phyloP scores from a whole-genome alignment of 2,797 vertebrate genomes.

The Chaunax sp. region DNA sequence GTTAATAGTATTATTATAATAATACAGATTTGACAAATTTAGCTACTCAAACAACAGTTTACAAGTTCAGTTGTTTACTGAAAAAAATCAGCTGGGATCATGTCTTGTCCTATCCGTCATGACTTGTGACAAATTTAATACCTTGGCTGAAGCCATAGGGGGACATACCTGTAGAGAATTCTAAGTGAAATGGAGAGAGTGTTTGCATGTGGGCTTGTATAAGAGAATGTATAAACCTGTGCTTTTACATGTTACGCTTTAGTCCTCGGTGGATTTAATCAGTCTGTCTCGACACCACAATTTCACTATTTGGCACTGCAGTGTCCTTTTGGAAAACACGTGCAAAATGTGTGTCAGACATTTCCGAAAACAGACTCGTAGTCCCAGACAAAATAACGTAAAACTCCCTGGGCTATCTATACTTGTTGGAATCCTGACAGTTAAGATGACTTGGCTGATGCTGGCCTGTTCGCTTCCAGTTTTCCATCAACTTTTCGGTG shows the following conservation, averaged over 20 bases:
- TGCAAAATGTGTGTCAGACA: conserved; percentile 25
- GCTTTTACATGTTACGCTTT: conserved; percentile 1
- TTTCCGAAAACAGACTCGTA: conserved; percentile 40
- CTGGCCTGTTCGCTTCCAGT: conserved; percentile 26
- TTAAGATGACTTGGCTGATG: conserved; percentile 36
- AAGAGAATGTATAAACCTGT: conserved; percentile 4
- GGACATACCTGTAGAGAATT: conserved; percentile 12
- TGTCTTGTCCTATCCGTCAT: no score
- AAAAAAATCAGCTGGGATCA: no score
- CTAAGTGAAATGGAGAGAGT: not conserved
- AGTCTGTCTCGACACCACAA: conserved; percentile 1
- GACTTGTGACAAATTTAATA: no score
- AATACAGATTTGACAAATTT: not conserved
- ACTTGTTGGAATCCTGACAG: conserved; percentile 12
- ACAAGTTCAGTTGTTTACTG: not conserved
- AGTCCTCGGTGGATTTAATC: conserved; percentile 13
- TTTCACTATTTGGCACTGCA: conserved; percentile 18
- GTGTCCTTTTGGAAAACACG: conserved; percentile 28
- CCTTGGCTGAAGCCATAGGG: conserved; percentile 34
- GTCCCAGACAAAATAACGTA: conserved; percentile 33
- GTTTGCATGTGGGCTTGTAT: conserved; percentile 6
- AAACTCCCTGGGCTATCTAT: conserved; percentile 20
- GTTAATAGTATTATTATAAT: not conserved
- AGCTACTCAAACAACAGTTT: not conserved
- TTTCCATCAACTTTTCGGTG: conserved; percentile 48